Percentiles rank a stretch among this genome's conserved stretches.
These are phyloP conservation scores for Sphenopsis melanotis DNA, from an alignment of 2,797 vertebrate species.

Conservation along the genomic window DNA sequence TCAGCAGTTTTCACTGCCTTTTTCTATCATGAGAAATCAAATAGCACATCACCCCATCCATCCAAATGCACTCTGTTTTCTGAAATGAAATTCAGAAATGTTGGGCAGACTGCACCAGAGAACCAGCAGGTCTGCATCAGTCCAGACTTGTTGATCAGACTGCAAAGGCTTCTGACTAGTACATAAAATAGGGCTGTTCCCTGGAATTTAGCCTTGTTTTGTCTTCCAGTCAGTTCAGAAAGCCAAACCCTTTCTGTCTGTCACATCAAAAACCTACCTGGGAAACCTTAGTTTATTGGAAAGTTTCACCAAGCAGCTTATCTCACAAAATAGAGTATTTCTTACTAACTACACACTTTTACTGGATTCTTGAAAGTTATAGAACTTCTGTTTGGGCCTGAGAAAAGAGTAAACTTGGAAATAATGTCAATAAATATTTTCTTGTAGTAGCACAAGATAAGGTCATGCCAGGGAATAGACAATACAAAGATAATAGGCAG, in stretches of 20 bases:
- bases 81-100: neutral
- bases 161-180: neutral
- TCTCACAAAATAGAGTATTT: neutral
- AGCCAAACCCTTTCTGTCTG: neutral
- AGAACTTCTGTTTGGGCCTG: neutral
- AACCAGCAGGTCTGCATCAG: neutral
- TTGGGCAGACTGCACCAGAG: neutral
- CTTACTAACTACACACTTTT: neutral
- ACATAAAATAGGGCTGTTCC: neutral
- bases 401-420: neutral
- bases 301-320: neutral
- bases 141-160: neutral
- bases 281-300: neutral
- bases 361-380: neutral
- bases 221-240: neutral
- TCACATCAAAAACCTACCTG: neutral
- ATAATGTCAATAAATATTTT: neutral
- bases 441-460: neutral
- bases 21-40: neutral
- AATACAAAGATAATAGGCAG: neutral
- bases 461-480: neutral
- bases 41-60: neutral
- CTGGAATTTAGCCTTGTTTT: neutral
- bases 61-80: neutral
- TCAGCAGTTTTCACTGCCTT: neutral